phyloP scores from a whole-genome alignment of 2,797 vertebrate genomes.

The Hyperoplus lanceolatus region DNA sequence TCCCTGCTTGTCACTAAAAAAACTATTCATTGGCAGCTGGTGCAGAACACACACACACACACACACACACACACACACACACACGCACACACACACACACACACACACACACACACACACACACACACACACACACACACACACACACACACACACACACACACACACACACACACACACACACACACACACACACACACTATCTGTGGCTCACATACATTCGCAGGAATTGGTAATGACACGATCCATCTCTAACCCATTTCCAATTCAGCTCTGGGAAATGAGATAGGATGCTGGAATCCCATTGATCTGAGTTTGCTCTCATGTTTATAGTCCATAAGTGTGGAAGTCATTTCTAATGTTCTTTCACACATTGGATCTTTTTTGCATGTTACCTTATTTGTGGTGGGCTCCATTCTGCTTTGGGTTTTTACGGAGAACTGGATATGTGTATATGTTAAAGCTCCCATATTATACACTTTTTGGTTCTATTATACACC shows the following conservation, averaged over 20 bases:
- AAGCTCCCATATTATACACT: too few species aligned
- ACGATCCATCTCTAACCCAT: conserved; percentile 84
- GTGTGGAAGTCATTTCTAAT: conserved; percentile 82
- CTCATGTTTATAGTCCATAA: conserved; percentile 83
- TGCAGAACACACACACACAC: conserved; percentile 61
- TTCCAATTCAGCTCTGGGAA: conserved; percentile 83
- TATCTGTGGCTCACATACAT: conserved; percentile 74
- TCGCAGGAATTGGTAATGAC: conserved; percentile 84
- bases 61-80: conserved; percentile 59
- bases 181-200: conserved; percentile 43
- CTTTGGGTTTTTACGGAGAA: conserved; percentile 9
- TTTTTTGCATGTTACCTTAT: conserved; percentile 63
- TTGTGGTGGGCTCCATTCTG: conserved; percentile 34
- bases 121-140: conserved; percentile 38
- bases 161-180: conserved; percentile 33
- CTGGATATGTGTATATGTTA: conserved; percentile 1
- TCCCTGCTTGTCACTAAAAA: conserved; percentile 79
- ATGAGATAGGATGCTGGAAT: conserved; percentile 85
- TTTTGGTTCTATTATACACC: too few species aligned
- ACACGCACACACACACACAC: conserved; percentile 36
- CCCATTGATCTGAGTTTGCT: conserved; percentile 86
- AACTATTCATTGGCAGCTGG: conserved; percentile 76
- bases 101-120: conserved; percentile 45
- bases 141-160: conserved; percentile 38
- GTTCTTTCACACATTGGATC: conserved; percentile 69